Conservation (phyloP, 2,797 vertebrate species). For the Chelidonichthys spinosus region DNA sequence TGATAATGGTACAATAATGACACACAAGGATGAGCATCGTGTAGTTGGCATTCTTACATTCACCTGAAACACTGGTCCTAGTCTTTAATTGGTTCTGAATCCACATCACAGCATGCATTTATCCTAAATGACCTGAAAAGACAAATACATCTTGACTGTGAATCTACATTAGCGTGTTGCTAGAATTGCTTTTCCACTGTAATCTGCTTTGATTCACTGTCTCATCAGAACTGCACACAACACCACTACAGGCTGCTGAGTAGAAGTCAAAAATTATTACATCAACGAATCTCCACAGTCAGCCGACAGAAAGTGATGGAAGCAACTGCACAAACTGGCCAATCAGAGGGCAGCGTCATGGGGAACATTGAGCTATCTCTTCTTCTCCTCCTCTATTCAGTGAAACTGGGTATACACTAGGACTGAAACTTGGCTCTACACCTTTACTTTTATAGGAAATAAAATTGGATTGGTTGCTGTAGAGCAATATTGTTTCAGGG, state of each 20-base stretch:
- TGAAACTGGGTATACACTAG: slow-evolving; percentile 23
- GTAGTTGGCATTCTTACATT: background rate
- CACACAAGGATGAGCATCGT: slow-evolving; percentile 9
- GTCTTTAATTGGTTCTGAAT: background rate
- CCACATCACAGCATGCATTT: background rate
- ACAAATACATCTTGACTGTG: background rate
- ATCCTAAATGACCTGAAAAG: slow-evolving; percentile 2
- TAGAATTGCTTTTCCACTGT: slow-evolving; percentile 32
- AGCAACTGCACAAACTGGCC: slow-evolving; percentile 50
- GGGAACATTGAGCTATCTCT: slow-evolving; percentile 29
- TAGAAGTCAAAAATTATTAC: slow-evolving; percentile 73
- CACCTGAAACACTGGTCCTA: background rate
- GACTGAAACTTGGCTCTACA: slow-evolving; percentile 1
- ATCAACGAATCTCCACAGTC: slow-evolving; percentile 66
- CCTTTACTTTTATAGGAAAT: background rate
- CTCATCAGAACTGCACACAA: slow-evolving; percentile 47
- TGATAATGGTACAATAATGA: slow-evolving; percentile 36
- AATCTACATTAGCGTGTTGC: slow-evolving; percentile 16
- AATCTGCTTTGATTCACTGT: slow-evolving; percentile 40
- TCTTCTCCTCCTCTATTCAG: slow-evolving; percentile 20
- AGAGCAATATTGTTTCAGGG: background rate
- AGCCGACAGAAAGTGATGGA: slow-evolving; percentile 57
- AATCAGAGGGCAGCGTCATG: slow-evolving; percentile 47
- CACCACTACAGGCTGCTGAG: slow-evolving; percentile 53
- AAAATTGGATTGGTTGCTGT: background rate